A percentile compares a stretch with the other conserved stretches of the same genome.
These are phyloP conservation scores for Bilobella aurantiaca DNA, from an alignment of 1,140 invertebrate species.

Conservation along the genomic window DNA sequence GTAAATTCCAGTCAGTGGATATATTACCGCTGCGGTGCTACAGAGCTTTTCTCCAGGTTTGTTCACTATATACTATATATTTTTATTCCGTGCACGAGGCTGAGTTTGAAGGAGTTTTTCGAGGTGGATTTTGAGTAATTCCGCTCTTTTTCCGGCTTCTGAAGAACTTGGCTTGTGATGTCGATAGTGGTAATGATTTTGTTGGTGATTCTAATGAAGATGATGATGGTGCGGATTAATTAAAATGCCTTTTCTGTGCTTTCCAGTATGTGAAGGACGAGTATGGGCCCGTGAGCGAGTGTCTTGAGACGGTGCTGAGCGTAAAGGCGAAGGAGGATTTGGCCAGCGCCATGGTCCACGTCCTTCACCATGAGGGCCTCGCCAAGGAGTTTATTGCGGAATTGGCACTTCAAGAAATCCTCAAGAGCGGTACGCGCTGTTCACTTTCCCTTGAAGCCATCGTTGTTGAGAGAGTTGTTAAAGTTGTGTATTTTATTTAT, in stretches of 20 bases:
- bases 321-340: constrained; percentile 92
- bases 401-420: constrained; percentile 32
- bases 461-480: too few relatives aligned
- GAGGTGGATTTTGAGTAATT: too few relatives aligned
- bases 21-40: constrained; percentile 81
- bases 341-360: constrained; percentile 73
- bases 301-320: constrained; percentile 75
- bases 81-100: too few relatives aligned
- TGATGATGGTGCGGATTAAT: too few relatives aligned
- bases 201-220: too few relatives aligned
- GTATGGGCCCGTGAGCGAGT: constrained; percentile 71
- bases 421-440: constrained; percentile 27
- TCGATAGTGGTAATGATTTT: too few relatives aligned
- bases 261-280: constrained; percentile 68
- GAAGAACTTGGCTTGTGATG: too few relatives aligned
- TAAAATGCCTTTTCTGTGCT: constrained; percentile 33
- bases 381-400: constrained; percentile 80
- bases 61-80: constrained; percentile 7
- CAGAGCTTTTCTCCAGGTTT: constrained; percentile 60
- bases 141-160: too few relatives aligned
- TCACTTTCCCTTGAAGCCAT: neutral
- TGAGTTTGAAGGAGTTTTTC: too few relatives aligned
- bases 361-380: constrained; percentile 77
- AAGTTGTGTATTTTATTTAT: too few relatives aligned
- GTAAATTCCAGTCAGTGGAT: constrained; percentile 80